These are phyloP conservation scores for Eonycteris spelaea DNA, from an alignment of 2,113 vertebrate genomes.

Conservation along the genomic window DNA sequence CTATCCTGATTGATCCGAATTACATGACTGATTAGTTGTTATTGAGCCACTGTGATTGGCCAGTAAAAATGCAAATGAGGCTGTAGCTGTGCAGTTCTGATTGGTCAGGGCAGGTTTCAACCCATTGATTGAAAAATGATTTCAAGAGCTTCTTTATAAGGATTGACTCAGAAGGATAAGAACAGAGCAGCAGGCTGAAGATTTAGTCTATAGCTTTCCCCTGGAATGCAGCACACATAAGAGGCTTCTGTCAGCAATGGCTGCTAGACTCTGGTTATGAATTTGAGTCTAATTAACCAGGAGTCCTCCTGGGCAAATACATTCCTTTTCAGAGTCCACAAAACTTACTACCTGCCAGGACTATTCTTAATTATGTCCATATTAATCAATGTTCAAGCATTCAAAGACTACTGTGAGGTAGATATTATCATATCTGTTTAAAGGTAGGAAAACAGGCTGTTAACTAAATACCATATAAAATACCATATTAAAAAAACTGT, in stretches of 20 bases:
- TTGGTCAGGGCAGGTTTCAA: not conserved
- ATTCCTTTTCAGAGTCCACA: not conserved
- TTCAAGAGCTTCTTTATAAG: not conserved
- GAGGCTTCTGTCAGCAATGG: not conserved
- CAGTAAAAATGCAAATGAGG: not conserved
- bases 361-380: not conserved
- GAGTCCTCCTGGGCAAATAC: not conserved
- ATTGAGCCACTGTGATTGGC: not conserved
- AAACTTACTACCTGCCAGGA: not conserved
- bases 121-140: not conserved
- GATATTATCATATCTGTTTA: not conserved
- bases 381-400: not conserved
- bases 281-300: not conserved
- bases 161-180: not conserved
- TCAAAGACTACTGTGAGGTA: not conserved
- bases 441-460: not conserved
- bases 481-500: not conserved
- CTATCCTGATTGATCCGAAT: not conserved
- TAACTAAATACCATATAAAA: not conserved
- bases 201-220: not conserved
- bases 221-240: not conserved
- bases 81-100: not conserved
- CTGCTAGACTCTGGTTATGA: not conserved
- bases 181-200: not conserved
- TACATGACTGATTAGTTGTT: not conserved